Conservation (phyloP, 2,888 invertebrate genomes). For the Choristoneura rosaceana region DNA sequence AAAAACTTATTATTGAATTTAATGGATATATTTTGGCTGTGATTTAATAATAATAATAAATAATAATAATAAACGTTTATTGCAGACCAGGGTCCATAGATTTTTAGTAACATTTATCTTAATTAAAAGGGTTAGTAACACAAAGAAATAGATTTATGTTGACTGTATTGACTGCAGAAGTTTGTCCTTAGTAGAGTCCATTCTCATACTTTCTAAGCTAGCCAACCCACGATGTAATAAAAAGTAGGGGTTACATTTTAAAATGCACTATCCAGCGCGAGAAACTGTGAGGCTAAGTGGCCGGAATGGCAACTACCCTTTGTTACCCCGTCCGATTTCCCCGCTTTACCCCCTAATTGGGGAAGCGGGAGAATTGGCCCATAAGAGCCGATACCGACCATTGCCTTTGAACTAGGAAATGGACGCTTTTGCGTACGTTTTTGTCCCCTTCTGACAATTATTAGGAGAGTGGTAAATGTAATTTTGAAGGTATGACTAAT, state of each 20-base stretch:
- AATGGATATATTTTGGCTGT: no score
- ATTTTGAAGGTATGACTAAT: background rate
- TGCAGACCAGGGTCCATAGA: no score
- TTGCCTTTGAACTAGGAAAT: conserved; percentile 58
- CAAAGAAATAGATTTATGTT: no score
- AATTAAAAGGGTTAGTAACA: no score
- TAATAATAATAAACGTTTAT: no score
- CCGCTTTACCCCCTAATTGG: conserved; percentile 68
- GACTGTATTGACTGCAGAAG: no score
- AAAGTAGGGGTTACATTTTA: conserved; percentile 54
- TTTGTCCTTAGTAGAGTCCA: background rate
- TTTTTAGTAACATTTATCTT: no score
- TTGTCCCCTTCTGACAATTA: conserved; percentile 39
- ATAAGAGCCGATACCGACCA: conserved; percentile 62
- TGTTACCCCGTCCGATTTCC: conserved; percentile 62
- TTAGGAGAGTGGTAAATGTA: background rate
- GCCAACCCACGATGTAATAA: conserved; percentile 41
- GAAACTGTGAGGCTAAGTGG: conserved; percentile 72
- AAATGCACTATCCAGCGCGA: conserved; percentile 52
- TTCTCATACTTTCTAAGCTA: conserved; percentile 23
- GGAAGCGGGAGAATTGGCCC: conserved; percentile 67
- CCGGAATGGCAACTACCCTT: conserved; percentile 67
- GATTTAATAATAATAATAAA: no score
- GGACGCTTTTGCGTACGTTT: conserved; percentile 44
- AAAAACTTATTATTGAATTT: no score